phyloP scores from a whole-genome alignment of 2,113 vertebrate species.

The Rissa tridactyla region DNA sequence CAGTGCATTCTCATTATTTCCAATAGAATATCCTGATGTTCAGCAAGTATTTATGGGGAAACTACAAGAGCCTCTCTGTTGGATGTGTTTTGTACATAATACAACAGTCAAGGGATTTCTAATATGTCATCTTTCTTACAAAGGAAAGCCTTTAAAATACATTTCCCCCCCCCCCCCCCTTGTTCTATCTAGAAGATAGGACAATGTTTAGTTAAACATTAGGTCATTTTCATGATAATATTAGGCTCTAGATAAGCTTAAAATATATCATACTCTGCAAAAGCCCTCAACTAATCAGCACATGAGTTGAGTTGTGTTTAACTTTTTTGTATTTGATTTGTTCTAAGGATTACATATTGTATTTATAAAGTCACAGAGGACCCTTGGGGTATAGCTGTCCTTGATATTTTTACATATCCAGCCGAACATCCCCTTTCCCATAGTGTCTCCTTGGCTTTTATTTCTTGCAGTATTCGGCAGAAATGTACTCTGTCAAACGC shows the following conservation, averaged over 20 bases:
- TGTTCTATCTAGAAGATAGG: not conserved
- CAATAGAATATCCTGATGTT: not conserved
- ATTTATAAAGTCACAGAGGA: conserved; percentile 25
- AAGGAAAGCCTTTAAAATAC: not conserved
- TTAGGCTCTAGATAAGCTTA: conserved; percentile 23
- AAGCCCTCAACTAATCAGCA: not conserved
- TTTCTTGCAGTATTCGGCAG: conserved; percentile 59
- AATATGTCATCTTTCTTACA: not conserved
- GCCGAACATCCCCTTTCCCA: conserved; percentile 28
- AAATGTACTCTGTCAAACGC: conserved; percentile 41
- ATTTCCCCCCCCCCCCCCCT: accelerated
- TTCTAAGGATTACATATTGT: not conserved
- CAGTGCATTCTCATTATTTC: conserved; percentile 37
- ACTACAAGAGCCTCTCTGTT: not conserved
- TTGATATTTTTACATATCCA: conserved; percentile 38
- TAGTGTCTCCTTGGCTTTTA: conserved; percentile 49
- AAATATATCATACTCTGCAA: conserved; percentile 25
- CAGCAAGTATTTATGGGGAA: not conserved
- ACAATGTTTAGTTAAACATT: conserved; percentile 20
- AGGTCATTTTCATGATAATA: conserved; percentile 42
- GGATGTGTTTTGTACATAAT: not conserved
- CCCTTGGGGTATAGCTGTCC: conserved; percentile 23
- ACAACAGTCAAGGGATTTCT: not conserved
- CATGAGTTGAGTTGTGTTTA: not conserved
- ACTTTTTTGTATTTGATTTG: conserved; percentile 42